Percentiles rank a stretch among this genome's conserved stretches.
Evolutionary conservation across 2,113 vertebrate species (phyloP).

Genomic region (Actenoides lindsayi): DNA sequence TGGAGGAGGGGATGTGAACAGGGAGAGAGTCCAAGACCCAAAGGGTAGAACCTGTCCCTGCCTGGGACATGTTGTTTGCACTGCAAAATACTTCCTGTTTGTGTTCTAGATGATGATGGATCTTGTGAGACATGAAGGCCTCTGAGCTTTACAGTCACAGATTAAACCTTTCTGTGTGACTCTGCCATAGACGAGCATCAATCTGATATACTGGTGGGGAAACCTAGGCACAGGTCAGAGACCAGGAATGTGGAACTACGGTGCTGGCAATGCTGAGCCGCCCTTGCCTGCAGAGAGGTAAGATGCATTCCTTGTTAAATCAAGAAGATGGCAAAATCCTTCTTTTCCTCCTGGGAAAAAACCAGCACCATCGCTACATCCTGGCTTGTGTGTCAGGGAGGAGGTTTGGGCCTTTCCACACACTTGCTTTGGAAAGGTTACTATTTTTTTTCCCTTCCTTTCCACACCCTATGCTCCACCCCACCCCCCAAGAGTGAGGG

Average conservation of each 20-base stretch:
- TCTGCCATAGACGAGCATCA: background rate
- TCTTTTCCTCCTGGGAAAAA: conserved; percentile 7
- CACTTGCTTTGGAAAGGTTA: conserved; percentile 42
- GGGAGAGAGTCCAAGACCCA: background rate
- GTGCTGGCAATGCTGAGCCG: background rate
- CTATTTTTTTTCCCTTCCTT: background rate
- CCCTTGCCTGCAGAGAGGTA: background rate
- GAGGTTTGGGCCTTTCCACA: background rate
- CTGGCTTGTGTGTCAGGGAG: background rate
- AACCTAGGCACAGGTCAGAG: background rate
- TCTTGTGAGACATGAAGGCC: background rate
- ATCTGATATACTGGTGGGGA: background rate
- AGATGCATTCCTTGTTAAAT: background rate
- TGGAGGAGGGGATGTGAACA: background rate
- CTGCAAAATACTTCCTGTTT: background rate
- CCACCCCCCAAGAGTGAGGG: background rate
- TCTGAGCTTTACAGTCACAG: background rate
- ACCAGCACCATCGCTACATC: background rate
- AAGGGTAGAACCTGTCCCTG: background rate
- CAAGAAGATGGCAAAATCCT: background rate
- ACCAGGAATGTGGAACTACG: background rate
- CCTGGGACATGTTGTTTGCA: background rate
- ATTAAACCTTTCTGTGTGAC: background rate
- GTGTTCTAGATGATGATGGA: background rate
- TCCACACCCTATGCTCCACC: background rate